A percentile compares a stretch with the other conserved stretches of the same genome.
Conservation (phyloP, 2,888 invertebrate species). For the Morinoia aosen region DNA sequence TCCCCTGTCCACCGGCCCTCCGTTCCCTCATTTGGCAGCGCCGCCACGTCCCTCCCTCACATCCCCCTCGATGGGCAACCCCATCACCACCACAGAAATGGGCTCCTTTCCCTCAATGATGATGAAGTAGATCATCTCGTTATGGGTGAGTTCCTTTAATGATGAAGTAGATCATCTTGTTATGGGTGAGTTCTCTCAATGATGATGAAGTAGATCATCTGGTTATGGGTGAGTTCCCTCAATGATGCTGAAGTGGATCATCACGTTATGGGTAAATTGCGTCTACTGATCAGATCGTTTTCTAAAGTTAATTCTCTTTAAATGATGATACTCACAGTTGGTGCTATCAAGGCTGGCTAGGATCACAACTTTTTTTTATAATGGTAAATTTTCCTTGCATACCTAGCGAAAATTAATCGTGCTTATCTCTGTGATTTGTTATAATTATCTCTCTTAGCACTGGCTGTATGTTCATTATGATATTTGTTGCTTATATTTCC, state of each 20-base stretch:
- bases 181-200: constrained; percentile 58
- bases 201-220: constrained; percentile 66
- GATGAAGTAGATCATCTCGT: constrained; percentile 64
- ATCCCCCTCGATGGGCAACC: not conserved
- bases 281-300: not conserved
- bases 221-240: not conserved
- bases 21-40: constrained; percentile 55
- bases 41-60: not conserved
- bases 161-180: constrained; percentile 64
- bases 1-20: constrained; percentile 65
- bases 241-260: constrained; percentile 59
- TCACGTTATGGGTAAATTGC: not conserved
- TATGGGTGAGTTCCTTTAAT: constrained; percentile 50
- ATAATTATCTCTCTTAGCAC: too few relatives aligned
- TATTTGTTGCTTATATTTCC: too few relatives aligned
- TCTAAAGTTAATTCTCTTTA: not conserved
- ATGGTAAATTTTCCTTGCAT: too few relatives aligned
- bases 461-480: too few relatives aligned
- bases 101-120: constrained; percentile 65
- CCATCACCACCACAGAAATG: constrained; percentile 60
- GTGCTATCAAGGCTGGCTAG: too few relatives aligned
- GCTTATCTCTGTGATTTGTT: too few relatives aligned
- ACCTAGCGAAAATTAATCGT: too few relatives aligned
- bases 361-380: too few relatives aligned
- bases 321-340: too few relatives aligned